Evolutionary conservation across 2,888 invertebrate genomes (phyloP), one percentile per base, ranked within the genome.

Genomic region (Aphrophora alni): DNA sequence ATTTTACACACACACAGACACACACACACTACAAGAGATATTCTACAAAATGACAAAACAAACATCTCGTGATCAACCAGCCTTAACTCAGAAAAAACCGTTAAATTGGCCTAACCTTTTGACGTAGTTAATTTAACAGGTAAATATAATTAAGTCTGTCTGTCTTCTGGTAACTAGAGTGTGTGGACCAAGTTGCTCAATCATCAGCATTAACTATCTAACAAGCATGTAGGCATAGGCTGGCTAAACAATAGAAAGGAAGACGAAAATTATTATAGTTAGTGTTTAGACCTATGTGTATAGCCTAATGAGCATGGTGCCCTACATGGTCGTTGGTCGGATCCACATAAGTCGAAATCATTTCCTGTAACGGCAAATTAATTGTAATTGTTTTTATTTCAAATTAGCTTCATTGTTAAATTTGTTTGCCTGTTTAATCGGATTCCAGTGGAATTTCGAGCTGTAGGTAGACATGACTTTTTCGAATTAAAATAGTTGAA

Each of bases 21-120:
- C n/a, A n/a, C n/a, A n/a, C n/a, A n/a, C n/a, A n/a, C n/a, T n/a
- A n/a, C n/a, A n/a, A n/a, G n/a, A n/a, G n/a, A n/a, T n/a, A n/a
- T n/a, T n/a, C n/a, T n/a, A n/a, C n/a, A n/a, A n/a, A n/a, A n/a
- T n/a, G n/a, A n/a, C n/a, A n/a, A n/a, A n/a, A n/a, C n/a, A n/a
- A n/a, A n/a, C n/a, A n/a, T 44, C 44, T 44, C 8, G 12, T 12
- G 10, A 1, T 10, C 44, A 59, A 21, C 59, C n/a, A 21, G 10
- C 21, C 59, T n/a, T 8, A 21, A 21, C 59, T 21, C 21, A n/a
- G 21, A 21, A 8, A 21, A 59, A 59, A 59, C 59, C 59, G 59
- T 59, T 59, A 59, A 59, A 59, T 59, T 59, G 59, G 59, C 59
- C 59, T 59, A 59, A 59, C 59, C 59, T 59, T 44, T 59, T 59